Evolutionary conservation across 1,140 invertebrate genomes (phyloP).

Genomic region (Hylyphantes graminicola): DNA sequence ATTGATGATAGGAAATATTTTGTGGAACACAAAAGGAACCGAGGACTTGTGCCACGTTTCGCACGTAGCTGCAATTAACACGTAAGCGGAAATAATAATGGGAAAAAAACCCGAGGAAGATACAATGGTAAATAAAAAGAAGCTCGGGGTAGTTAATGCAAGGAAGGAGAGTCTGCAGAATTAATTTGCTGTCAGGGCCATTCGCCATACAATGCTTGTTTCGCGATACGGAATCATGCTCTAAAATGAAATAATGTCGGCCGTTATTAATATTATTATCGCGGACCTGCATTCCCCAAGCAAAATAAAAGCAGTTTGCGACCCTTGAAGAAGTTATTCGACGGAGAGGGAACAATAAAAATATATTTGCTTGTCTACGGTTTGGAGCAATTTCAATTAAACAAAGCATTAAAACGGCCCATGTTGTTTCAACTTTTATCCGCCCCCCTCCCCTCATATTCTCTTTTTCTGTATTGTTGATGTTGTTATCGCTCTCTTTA

Average conservation of each 20-base stretch:
- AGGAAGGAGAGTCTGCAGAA: slow-evolving; percentile 28
- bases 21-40: neutral
- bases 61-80: slow-evolving; percentile 16
- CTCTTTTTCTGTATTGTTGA: neutral
- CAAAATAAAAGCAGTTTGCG: slow-evolving; percentile 38
- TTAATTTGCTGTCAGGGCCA: slow-evolving; percentile 61
- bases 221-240: slow-evolving; percentile 35
- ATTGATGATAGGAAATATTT: too few species aligned
- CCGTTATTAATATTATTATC: slow-evolving; percentile 60
- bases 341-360: slow-evolving; percentile 52
- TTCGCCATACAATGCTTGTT: slow-evolving; percentile 57
- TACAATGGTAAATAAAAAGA: slow-evolving; percentile 29
- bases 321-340: slow-evolving; percentile 59
- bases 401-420: slow-evolving; percentile 59
- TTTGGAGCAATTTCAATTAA: slow-evolving; percentile 60
- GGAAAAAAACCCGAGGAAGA: slow-evolving; percentile 3
- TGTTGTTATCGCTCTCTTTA: slow-evolving; percentile 59
- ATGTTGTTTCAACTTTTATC: slow-evolving; percentile 38
- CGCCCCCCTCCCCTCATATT: neutral
- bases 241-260: slow-evolving; percentile 58
- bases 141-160: slow-evolving; percentile 11
- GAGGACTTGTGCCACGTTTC: slow-evolving; percentile 21
- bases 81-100: neutral
- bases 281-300: slow-evolving; percentile 5
- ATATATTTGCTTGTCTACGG: slow-evolving; percentile 55